These are phyloP conservation scores for Sparidentex hasta DNA, from an alignment of 2,797 vertebrate genomes.

Conservation along the genomic window DNA sequence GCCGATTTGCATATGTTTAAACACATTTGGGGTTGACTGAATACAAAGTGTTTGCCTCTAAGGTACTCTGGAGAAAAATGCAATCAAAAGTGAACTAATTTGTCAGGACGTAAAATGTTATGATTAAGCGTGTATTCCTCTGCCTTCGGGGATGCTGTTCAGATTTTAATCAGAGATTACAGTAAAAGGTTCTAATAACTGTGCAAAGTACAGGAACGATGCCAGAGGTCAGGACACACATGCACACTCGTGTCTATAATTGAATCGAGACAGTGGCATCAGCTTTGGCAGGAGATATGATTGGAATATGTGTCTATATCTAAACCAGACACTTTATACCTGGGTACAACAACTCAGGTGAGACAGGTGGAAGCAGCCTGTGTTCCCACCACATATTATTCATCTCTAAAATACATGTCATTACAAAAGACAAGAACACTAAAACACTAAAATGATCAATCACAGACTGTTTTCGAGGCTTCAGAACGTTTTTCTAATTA, in stretches of 20 bases:
- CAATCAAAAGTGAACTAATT: constrained; percentile 85
- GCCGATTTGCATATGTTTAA: constrained; percentile 71
- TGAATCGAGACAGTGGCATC: not conserved
- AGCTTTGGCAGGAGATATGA: not conserved
- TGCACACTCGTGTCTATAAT: not conserved
- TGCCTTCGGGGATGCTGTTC: constrained; percentile 65
- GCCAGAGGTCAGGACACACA: not conserved
- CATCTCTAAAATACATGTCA: too few relatives aligned
- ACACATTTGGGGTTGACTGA: constrained; percentile 66
- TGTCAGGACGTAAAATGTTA: constrained; percentile 66
- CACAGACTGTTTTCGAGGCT: not conserved
- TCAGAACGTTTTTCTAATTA: not conserved
- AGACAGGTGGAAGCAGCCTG: too few relatives aligned
- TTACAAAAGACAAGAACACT: too few relatives aligned
- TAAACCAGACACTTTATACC: too few relatives aligned
- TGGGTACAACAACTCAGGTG: too few relatives aligned
- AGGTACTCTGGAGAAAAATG: constrained; percentile 77
- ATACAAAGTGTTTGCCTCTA: constrained; percentile 78
- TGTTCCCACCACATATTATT: too few relatives aligned
- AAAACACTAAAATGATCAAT: too few relatives aligned
- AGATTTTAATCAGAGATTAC: constrained; percentile 61
- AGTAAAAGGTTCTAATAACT: constrained; percentile 49
- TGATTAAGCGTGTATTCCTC: constrained; percentile 75
- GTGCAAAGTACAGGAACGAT: constrained; percentile 4
- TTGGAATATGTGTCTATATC: not conserved